Evolutionary conservation across 2,888 invertebrate genomes (phyloP), one percentile per base, ranked within the genome.

Genomic region (Phaonia tiefii): DNA sequence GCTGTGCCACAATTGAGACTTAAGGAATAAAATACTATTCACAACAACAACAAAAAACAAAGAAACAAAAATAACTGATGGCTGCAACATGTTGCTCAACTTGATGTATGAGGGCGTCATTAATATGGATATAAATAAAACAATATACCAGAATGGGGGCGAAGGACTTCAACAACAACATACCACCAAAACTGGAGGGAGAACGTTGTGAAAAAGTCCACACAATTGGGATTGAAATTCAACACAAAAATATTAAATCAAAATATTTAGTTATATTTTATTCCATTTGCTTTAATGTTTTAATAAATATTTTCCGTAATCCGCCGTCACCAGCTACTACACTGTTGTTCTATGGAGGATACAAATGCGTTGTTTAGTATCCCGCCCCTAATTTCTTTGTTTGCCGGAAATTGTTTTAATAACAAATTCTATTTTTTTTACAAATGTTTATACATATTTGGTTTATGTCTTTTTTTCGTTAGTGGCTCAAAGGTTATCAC

Each of bases 1-100:
- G 72, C 73, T 73, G 69, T 79, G 78, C 54, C 63, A 56, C 26
- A 1, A 58, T 39, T 11, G 25, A 31, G 63, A n/a, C 67, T 63
- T 69, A 73, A 44, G 42, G n/a, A 17, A 58, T 60, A 60, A 51
- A 5, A 51, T 46, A 60, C 26, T 15, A 1, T 17, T 46, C 15
- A 46, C 46, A 15, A n/a, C n/a, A n/a, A n/a, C 46, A 17, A 2
- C 46, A 7, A 5, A 42, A 46, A 5, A 31, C 31, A 31, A 31
- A 31, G 31, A 31, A 31, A 8, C 4, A 31, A 5, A 31, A 8
- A 31, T 31, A 8, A 8, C 8, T 31, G 31, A 46, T 46, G n/a
- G 4, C 1, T 46, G 46, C 46, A 46, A 46, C 46, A 46, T 46
- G 46, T 46, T n/a, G 46, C 46, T 4, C 13, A 15, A 15, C 46